These are phyloP conservation scores for Amphilophus citrinellus DNA, from an alignment of 2,113 vertebrate species.

Conservation along the genomic window DNA sequence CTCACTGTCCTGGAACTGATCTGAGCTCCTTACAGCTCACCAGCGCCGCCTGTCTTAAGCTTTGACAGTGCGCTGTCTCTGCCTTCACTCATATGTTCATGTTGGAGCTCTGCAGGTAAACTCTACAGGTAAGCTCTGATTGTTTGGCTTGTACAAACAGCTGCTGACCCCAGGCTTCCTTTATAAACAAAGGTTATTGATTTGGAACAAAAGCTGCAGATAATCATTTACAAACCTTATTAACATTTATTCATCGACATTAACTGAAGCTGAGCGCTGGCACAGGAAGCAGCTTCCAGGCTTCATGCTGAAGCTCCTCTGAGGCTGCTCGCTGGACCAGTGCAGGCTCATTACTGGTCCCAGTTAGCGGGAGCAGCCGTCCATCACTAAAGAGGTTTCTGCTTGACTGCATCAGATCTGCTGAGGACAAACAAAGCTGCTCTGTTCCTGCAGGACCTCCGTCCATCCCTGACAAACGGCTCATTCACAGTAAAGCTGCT, in stretches of 20 bases:
- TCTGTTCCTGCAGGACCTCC: conserved; percentile 1
- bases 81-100: too few species aligned
- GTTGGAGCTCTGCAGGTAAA: too few species aligned
- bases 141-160: too few species aligned
- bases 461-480: too few species aligned
- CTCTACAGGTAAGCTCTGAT: too few species aligned
- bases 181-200: not conserved
- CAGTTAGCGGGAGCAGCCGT: not conserved
- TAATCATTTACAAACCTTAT: not conserved
- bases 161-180: too few species aligned
- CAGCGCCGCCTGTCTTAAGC: too few species aligned
- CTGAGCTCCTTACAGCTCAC: too few species aligned
- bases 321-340: not conserved
- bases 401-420: not conserved
- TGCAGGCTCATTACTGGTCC: not conserved
- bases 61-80: too few species aligned
- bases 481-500: accelerated
- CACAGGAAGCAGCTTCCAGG: too few species aligned
- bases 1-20: too few species aligned
- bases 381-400: conserved; percentile 19
- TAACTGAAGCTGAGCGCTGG: too few species aligned
- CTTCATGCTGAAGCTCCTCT: not conserved
- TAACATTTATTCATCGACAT: not conserved
- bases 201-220: not conserved
- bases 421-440: conserved; percentile 1